Evolutionary conservation across 2,888 invertebrate genomes (phyloP), one percentile per base, ranked within the genome.

Genomic region (Polydrusus tereticollis): DNA sequence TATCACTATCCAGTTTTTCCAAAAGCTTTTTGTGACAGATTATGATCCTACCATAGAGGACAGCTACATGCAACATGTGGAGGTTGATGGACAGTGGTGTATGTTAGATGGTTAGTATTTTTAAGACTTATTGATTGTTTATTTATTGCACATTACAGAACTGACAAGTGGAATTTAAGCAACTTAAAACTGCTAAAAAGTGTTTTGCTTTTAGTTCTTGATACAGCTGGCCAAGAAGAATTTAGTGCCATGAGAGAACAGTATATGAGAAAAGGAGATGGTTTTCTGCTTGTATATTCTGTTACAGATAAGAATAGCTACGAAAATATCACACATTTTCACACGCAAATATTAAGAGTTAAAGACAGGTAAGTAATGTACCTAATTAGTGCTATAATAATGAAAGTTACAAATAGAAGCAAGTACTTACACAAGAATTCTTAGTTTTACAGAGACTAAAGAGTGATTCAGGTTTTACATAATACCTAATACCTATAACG

Each of bases 1-100:
- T n/a, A 91, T 97, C 80, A 97, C 97, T n/a, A 97, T 96, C 83
- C 95, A 97, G 87, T 95, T 96, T 87, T 97, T 97, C 86, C 97
- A 97, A 87, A 96, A 96, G 85, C 88, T 96, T 81, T 97, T 97
- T 85, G 95, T 97, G 74, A 95, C 95, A 0, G 97, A 97, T 85
- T 97, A 97, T 82, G 97, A 97, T 86, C 97, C 97, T 6, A 97
- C 97, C 16, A 97, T 97, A 75, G 97, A 97, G 86, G 97, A 97
- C 85, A 96, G 96, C 68, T 97, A 97, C 86, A 93, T 96, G 73
- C 96, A 97, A 84, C 96, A 97, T 85, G 94, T 94, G 0, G 96
- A 96, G 85, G 94, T 97, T 33, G 97, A 97, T 82, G 95, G 95
- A 5, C 93, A 95, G 82, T 94, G 95, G 93, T 96, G 96, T 84